These are phyloP conservation scores for Atta texana DNA, from an alignment of 1,140 invertebrate species.

Conservation along the genomic window DNA sequence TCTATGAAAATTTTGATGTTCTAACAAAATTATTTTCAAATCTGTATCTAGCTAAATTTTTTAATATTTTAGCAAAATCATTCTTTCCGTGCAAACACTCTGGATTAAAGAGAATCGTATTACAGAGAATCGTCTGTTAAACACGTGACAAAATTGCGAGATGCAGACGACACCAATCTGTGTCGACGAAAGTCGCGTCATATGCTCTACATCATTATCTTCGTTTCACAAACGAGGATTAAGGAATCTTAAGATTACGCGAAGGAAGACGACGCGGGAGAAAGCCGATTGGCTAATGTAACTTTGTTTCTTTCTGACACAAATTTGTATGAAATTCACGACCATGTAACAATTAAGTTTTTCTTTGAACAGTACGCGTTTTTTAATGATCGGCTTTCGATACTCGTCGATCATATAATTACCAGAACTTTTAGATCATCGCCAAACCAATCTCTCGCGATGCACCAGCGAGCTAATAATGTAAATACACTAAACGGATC, in stretches of 20 bases:
- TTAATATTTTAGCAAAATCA: too few relatives aligned
- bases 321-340: constrained; percentile 10
- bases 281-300: background rate
- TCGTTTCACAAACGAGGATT: constrained; percentile 37
- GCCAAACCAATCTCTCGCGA: constrained; percentile 47
- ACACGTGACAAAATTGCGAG: constrained; percentile 8
- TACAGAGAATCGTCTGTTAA: background rate
- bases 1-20: too few relatives aligned
- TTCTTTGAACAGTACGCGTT: background rate
- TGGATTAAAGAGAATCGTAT: background rate
- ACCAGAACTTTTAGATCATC: constrained; percentile 54
- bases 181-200: background rate
- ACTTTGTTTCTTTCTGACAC: background rate
- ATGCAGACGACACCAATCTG: background rate
- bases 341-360: background rate
- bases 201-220: constrained; percentile 1
- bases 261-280: constrained; percentile 43
- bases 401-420: constrained; percentile 44
- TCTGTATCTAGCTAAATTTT: too few relatives aligned
- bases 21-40: too few relatives aligned
- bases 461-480: constrained; percentile 49
- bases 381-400: constrained; percentile 27
- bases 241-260: constrained; percentile 47
- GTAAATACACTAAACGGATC: constrained; percentile 69
- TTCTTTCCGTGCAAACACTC: background rate